Evolutionary conservation across 2,113 vertebrate species (phyloP).

Genomic region (Pseudopodoces humilis): DNA sequence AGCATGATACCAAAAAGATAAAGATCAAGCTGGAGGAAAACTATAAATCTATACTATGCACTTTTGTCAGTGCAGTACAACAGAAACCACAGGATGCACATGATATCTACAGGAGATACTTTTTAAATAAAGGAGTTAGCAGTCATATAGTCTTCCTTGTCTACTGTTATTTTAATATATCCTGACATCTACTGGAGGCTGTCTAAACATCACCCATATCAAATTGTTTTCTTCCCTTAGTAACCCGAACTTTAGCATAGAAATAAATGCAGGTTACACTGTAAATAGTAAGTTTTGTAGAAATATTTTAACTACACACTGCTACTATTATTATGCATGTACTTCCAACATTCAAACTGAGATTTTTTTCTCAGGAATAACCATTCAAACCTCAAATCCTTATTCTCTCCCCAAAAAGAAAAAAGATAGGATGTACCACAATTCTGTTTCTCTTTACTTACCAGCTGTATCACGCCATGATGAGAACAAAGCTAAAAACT

Average conservation of each 20-base stretch:
- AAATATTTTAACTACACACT: neutral
- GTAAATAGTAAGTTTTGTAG: neutral
- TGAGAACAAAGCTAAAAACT: slow-evolving; percentile 79
- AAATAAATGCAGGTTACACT: neutral
- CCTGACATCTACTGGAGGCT: slow-evolving; percentile 72
- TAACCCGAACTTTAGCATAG: neutral
- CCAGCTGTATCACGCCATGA: slow-evolving; percentile 26
- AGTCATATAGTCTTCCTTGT: neutral
- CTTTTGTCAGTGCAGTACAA: neutral
- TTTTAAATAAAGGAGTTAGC: neutral
- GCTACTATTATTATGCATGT: neutral
- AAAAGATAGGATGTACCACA: neutral
- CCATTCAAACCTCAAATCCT: neutral
- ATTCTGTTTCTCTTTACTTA: slow-evolving; percentile 48
- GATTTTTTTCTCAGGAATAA: neutral
- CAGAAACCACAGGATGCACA: neutral
- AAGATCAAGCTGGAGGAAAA: neutral
- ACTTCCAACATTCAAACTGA: neutral
- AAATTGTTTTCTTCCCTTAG: neutral
- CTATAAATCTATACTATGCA: neutral
- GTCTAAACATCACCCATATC: neutral
- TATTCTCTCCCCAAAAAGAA: neutral
- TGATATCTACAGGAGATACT: neutral
- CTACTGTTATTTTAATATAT: slow-evolving; percentile 8
- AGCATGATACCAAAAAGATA: neutral